These are phyloP conservation scores for Himalopsyche tibetana DNA, from an alignment of 2,888 invertebrate genomes.

Conservation along the genomic window DNA sequence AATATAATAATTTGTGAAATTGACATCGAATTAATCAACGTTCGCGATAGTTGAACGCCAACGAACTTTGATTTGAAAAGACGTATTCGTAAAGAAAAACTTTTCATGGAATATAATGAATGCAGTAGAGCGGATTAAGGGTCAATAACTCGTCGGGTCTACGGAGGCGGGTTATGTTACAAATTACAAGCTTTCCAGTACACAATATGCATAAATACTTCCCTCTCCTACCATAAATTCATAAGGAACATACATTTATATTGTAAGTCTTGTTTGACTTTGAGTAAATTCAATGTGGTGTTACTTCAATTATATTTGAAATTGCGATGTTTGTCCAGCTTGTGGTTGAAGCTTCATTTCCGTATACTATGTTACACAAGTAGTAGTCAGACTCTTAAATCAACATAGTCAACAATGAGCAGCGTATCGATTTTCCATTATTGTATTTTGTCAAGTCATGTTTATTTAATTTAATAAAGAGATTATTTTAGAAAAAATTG, in stretches of 20 bases:
- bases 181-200: conserved; percentile 16
- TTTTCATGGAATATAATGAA: background rate
- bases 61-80: background rate
- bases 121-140: background rate
- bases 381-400: no score
- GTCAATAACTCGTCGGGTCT: background rate
- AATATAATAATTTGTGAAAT: no score
- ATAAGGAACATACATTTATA: background rate
- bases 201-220: conserved; percentile 18
- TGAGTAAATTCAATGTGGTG: no score
- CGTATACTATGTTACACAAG: no score
- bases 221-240: background rate
- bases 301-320: no score
- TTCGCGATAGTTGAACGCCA: background rate
- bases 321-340: no score
- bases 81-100: background rate
- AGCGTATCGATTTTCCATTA: no score
- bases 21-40: conserved; percentile 1
- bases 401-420: no score
- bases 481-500: no score
- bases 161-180: background rate
- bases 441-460: no score
- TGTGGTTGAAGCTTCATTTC: no score
- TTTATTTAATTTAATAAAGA: no score
- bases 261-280: background rate